Evolutionary conservation across 2,797 vertebrate genomes (phyloP).

Genomic region (Alectoris magna): DNA sequence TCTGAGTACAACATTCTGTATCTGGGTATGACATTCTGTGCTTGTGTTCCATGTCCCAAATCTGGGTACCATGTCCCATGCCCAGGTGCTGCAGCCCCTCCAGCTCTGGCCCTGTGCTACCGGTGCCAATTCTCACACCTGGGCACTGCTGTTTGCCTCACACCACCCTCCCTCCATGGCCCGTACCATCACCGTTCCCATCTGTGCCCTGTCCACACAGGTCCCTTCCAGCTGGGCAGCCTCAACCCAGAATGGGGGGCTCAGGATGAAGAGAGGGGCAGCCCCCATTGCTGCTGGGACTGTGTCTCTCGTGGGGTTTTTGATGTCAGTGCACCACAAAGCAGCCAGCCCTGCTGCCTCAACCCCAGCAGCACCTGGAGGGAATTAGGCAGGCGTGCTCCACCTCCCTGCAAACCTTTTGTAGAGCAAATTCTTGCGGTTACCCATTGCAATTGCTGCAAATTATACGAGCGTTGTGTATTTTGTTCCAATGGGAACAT

Average conservation of each 20-base stretch:
- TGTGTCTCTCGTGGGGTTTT: neutral
- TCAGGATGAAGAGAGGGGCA: neutral
- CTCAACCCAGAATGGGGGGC: neutral
- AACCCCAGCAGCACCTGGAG: slow-evolving; percentile 49
- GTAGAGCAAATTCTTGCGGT: slow-evolving; percentile 62
- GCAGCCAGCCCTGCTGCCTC: neutral
- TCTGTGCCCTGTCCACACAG: neutral
- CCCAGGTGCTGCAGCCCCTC: too few relatives aligned
- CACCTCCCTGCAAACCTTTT: slow-evolving; percentile 52
- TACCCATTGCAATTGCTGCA: slow-evolving; percentile 46
- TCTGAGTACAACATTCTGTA: too few relatives aligned
- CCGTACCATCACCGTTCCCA: too few relatives aligned
- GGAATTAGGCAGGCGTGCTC: slow-evolving; percentile 36
- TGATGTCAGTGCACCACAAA: neutral
- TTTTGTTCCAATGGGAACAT: neutral
- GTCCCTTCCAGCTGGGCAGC: neutral
- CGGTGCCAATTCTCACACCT: too few relatives aligned
- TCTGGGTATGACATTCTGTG: too few relatives aligned
- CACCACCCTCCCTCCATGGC: too few relatives aligned
- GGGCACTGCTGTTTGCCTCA: too few relatives aligned
- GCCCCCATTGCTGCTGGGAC: neutral
- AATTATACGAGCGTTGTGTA: slow-evolving; percentile 35
- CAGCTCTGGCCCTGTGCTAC: too few relatives aligned
- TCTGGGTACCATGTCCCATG: too few relatives aligned
- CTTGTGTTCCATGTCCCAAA: too few relatives aligned